These are phyloP conservation scores for Philopedon plagiatum DNA, from an alignment of 2,888 invertebrate genomes.

Conservation along the genomic window DNA sequence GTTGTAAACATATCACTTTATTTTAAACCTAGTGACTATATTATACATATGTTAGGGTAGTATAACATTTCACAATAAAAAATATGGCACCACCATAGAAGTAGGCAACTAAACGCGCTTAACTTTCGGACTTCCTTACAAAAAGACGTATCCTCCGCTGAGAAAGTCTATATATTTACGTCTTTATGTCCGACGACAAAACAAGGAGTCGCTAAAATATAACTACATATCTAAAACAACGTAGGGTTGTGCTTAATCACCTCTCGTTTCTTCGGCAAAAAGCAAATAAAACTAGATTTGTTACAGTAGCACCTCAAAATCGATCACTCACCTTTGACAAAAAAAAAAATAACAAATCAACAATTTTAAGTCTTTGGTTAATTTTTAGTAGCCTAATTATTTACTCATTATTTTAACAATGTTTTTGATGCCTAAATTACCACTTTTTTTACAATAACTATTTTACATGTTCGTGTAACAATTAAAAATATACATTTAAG, in stretches of 20 bases:
- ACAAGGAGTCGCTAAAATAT: conserved; percentile 21
- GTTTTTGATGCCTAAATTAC: conserved; percentile 6
- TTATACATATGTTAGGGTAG: conserved; percentile 40
- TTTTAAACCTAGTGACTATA: conserved; percentile 47
- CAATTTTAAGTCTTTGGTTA: conserved; percentile 5
- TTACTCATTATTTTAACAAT: background rate
- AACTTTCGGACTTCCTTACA: background rate
- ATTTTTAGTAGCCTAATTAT: conserved; percentile 6
- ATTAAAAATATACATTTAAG: background rate
- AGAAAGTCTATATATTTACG: background rate
- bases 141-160: background rate
- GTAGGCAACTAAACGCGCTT: conserved; percentile 44
- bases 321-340: conserved; percentile 7
- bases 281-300: background rate
- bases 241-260: background rate
- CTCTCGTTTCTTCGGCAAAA: background rate
- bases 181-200: background rate
- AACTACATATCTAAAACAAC: background rate
- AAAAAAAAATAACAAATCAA: background rate
- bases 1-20: conserved; percentile 49
- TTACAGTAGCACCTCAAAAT: conserved; percentile 18
- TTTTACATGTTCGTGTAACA: background rate
- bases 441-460: conserved; percentile 11
- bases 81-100: conserved; percentile 48
- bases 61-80: conserved; percentile 47